Percentiles rank a stretch among this genome's conserved stretches.
These are phyloP conservation scores for Yponomeuta evonymella DNA, from an alignment of 2,888 invertebrate genomes.

Conservation along the genomic window DNA sequence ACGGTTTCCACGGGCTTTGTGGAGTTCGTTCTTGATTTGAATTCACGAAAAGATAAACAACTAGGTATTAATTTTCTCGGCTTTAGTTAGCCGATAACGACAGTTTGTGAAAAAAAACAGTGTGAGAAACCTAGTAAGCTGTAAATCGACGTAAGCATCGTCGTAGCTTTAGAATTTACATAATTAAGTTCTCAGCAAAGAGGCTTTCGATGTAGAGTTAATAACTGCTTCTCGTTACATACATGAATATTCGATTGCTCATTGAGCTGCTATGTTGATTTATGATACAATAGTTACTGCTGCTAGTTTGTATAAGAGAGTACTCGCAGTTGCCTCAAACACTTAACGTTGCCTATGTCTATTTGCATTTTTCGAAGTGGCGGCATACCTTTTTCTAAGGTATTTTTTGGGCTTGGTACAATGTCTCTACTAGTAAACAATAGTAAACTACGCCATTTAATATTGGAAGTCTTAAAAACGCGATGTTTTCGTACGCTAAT, in stretches of 20 bases:
- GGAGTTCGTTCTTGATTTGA: conserved; percentile 50
- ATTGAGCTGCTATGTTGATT: conserved; percentile 38
- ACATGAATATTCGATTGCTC: conserved; percentile 54
- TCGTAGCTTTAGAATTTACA: conserved; percentile 35
- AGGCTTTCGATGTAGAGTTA: conserved; percentile 35
- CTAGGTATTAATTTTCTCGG: not conserved
- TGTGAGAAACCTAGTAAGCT: not conserved
- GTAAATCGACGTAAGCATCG: conserved; percentile 13
- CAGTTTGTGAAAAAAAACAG: not conserved
- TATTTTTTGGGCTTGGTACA: not conserved
- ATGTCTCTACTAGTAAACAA: not conserved
- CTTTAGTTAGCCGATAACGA: not conserved
- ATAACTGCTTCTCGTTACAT: conserved; percentile 41
- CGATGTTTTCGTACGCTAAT: not conserved
- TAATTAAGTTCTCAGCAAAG: conserved; percentile 42
- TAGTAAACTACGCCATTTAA: not conserved
- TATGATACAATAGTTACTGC: conserved; percentile 25
- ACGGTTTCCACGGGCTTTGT: conserved; percentile 51
- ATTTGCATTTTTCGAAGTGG: not conserved
- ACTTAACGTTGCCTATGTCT: not conserved
- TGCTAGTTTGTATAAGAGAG: not conserved
- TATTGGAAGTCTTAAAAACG: not conserved
- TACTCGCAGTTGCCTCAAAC: conserved; percentile 3
- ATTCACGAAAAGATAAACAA: conserved; percentile 30
- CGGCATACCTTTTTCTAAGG: not conserved